A percentile compares a stretch with the other conserved stretches of the same genome.
Evolutionary conservation across 2,888 invertebrate species (phyloP).

Genomic region (Leucoptera coffeella): DNA sequence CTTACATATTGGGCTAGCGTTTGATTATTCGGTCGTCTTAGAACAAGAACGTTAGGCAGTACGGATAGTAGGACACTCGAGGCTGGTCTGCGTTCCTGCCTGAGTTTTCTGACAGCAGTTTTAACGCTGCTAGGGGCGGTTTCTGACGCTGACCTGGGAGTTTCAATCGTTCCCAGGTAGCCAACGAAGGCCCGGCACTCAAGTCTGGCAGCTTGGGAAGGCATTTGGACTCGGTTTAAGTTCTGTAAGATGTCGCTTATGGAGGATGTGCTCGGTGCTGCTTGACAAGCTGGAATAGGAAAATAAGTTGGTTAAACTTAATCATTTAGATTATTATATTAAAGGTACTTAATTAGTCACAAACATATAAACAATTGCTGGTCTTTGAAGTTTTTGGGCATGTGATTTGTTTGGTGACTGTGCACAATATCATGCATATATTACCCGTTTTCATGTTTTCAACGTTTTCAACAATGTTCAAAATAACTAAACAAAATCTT

Average conservation of each 20-base stretch:
- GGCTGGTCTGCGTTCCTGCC: slow-evolving; percentile 83
- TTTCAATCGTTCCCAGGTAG: slow-evolving; percentile 93
- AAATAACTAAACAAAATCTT: no score
- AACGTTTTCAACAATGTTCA: no score
- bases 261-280: slow-evolving; percentile 31
- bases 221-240: slow-evolving; percentile 28
- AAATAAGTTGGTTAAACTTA: neutral
- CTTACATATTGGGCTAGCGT: slow-evolving; percentile 83
- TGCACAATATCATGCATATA: no score
- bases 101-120: slow-evolving; percentile 80
- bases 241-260: slow-evolving; percentile 39
- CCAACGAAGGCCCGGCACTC: slow-evolving; percentile 85
- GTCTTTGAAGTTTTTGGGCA: no score
- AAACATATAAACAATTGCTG: no score
- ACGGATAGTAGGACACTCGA: slow-evolving; percentile 82
- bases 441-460: no score
- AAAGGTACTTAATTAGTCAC: neutral
- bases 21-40: slow-evolving; percentile 72
- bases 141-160: slow-evolving; percentile 76
- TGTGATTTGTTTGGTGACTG: no score
- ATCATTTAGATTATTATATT: no score
- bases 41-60: slow-evolving; percentile 69
- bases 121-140: slow-evolving; percentile 74
- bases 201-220: slow-evolving; percentile 43
- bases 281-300: slow-evolving; percentile 27